A percentile compares a stretch with the other conserved stretches of the same genome.
These are phyloP conservation scores for Pipistrellus kuhlii DNA, from an alignment of 2,797 vertebrate genomes.

Conservation along the genomic window DNA sequence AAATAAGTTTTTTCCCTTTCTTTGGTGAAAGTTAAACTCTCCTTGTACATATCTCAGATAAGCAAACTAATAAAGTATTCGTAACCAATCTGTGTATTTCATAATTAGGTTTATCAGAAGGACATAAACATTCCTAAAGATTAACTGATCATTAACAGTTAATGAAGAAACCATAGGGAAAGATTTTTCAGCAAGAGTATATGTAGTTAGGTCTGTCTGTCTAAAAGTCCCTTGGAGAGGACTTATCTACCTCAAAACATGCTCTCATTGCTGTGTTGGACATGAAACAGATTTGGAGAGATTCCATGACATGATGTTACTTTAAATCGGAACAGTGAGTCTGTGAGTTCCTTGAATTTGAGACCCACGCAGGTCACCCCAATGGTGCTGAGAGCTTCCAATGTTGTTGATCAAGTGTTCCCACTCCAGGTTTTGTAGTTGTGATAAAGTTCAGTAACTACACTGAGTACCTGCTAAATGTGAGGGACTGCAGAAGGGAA, in stretches of 20 bases:
- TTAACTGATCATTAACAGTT: conserved; percentile 32
- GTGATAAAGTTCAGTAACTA: neutral
- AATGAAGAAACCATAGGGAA: neutral
- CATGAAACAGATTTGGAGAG: neutral
- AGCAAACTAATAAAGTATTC: neutral
- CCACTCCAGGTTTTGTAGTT: neutral
- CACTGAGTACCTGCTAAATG: neutral
- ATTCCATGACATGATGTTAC: neutral
- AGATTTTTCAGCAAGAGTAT: neutral
- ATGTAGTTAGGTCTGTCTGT: neutral
- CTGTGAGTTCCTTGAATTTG: neutral
- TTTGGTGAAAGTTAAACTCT: neutral
- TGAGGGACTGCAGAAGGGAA: neutral
- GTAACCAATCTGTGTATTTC: neutral
- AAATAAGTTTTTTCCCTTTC: neutral
- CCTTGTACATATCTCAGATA: neutral
- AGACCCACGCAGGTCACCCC: neutral
- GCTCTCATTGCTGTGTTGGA: neutral
- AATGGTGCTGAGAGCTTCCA: too few relatives aligned
- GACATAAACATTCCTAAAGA: neutral
- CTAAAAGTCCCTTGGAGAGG: neutral
- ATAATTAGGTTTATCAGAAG: conserved; percentile 16
- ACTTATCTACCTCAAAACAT: neutral
- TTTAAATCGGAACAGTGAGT: neutral
- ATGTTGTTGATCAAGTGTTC: neutral